phyloP scores from a whole-genome alignment of 2,888 invertebrate genomes.

The Periphyllus acericola region DNA sequence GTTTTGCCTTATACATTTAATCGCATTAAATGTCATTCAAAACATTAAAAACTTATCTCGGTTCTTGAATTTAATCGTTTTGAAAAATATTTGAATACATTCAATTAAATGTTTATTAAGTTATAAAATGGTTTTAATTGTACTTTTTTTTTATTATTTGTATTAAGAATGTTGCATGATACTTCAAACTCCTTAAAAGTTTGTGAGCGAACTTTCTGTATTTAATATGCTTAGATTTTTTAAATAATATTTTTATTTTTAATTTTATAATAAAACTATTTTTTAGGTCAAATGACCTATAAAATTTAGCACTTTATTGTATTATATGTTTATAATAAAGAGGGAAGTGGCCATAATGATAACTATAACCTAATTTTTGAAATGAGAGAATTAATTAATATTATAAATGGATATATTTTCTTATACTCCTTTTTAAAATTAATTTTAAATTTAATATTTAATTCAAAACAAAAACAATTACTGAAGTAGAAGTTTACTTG shows the following conservation, averaged over 20 bases:
- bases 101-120: constrained; percentile 7
- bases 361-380: background rate
- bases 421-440: background rate
- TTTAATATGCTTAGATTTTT: background rate
- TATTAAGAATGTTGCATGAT: background rate
- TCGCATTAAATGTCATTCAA: background rate
- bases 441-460: background rate
- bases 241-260: background rate
- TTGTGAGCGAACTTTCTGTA: background rate
- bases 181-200: background rate
- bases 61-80: background rate
- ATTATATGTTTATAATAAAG: background rate
- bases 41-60: background rate
- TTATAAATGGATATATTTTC: background rate
- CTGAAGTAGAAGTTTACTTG: background rate
- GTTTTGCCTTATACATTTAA: background rate
- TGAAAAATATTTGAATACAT: constrained; percentile 34
- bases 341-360: background rate
- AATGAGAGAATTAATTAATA: background rate
- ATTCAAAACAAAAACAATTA: background rate
- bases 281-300: background rate
- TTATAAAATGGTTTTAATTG: constrained; percentile 39
- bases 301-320: background rate
- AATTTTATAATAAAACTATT: background rate
- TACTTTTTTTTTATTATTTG: background rate